Conservation (phyloP, 1,140 invertebrate species). For the Drosophila chauvacae region DNA sequence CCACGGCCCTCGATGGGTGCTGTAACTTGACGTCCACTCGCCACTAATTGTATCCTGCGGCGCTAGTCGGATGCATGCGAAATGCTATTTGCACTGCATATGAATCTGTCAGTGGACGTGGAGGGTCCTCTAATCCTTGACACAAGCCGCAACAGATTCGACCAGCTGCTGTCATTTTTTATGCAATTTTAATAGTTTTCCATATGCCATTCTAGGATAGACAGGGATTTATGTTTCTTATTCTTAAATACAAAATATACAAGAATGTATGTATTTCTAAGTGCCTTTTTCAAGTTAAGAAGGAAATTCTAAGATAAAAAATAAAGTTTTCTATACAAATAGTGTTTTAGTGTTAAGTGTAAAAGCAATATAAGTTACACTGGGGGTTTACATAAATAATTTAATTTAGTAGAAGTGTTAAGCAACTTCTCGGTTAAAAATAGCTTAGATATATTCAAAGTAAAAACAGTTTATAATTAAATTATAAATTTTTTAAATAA, state of each 20-base stretch:
- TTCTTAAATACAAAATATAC: no score
- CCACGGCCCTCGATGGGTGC: constrained; percentile 8
- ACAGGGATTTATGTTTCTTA: no score
- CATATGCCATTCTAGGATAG: neutral
- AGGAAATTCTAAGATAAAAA: neutral
- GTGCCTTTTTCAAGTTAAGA: neutral
- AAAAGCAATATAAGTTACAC: no score
- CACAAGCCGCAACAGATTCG: constrained; percentile 24
- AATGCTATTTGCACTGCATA: constrained; percentile 35
- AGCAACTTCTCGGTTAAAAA: neutral
- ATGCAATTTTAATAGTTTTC: constrained; percentile 13
- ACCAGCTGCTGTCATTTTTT: constrained; percentile 23
- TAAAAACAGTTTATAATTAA: neutral
- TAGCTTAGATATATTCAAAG: neutral
- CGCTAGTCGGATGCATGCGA: constrained; percentile 34
- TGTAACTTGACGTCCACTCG: constrained; percentile 54
- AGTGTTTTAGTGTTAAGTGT: neutral
- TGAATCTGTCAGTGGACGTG: constrained; percentile 3
- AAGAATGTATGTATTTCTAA: no score
- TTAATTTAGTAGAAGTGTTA: neutral
- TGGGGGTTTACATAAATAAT: neutral
- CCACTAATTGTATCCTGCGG: constrained; percentile 64
- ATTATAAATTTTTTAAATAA: neutral
- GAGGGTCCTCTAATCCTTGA: constrained; percentile 17
- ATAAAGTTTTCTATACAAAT: neutral